phyloP scores from a whole-genome alignment of 2,113 vertebrate species.

The Trichechus manatus region DNA sequence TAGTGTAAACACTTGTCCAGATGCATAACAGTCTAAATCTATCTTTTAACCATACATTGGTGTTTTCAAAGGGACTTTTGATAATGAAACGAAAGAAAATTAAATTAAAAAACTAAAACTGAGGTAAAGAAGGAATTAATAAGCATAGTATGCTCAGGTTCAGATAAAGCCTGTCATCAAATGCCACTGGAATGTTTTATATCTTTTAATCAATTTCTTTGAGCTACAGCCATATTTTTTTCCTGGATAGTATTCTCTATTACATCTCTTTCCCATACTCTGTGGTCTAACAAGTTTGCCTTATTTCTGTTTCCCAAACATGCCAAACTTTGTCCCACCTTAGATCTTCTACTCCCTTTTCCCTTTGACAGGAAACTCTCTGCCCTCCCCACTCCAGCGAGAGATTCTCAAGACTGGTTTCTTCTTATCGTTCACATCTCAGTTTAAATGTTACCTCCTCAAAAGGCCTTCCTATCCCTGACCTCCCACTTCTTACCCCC shows the following conservation, averaged over 20 bases:
- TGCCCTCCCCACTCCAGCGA: neutral
- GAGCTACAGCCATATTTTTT: neutral
- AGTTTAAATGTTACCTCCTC: neutral
- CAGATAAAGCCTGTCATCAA: neutral
- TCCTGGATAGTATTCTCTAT: neutral
- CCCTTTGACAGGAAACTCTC: neutral
- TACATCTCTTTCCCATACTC: neutral
- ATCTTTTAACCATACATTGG: neutral
- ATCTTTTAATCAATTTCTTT: slow-evolving; percentile 3
- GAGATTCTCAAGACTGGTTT: neutral
- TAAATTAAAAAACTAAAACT: neutral
- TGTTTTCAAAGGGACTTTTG: neutral
- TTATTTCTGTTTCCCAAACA: neutral
- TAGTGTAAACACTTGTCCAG: accelerated
- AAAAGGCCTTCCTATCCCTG: neutral
- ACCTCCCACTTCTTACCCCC: no score
- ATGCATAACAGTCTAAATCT: neutral
- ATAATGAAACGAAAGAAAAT: neutral
- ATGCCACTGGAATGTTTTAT: neutral
- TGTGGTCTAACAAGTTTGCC: neutral
- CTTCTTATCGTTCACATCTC: neutral
- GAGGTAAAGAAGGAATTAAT: neutral
- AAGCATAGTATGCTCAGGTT: neutral
- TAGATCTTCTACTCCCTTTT: neutral
- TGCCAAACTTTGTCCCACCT: neutral